Evolutionary conservation across 2,113 vertebrate species (phyloP), one percentile per base, ranked within the genome.

Genomic region (Stigmatopora nigra): DNA sequence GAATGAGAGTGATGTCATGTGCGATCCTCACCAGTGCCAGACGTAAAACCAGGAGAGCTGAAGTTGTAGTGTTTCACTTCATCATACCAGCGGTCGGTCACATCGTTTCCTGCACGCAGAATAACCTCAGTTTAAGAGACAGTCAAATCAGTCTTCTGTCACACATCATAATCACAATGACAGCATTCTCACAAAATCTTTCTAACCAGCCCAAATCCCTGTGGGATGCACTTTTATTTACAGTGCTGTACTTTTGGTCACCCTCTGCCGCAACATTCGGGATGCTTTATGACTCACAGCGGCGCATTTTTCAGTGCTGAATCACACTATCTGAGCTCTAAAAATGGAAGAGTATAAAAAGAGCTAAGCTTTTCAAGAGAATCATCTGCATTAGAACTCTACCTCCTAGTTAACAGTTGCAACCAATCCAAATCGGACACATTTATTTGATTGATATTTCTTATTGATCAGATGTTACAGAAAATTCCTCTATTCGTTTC

Each of bases 31-130:
- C 97, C 97, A 41, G 95, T 99, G 64, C 92, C 92, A 3, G 95
- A 95, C 75, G 94, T 93, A 86, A 99, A 99, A 56, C 96, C 96
- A 13, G 97, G 94, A 31, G 88, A 90, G 85, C 90, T 94, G 83
- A 96, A 99, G 86, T 93, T 97, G 83, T 99, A 99, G 77, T 92
- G 92, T 78, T 96, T 95, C 75, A 98, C 97, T 81, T 99, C 97
- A 79, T 89, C 91, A 77, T 99, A 99, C 97, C 97, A 99, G 73
- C 96, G 91, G 36, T 98, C 95, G 61, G 94, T 89, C 62, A 98
- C 94, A 68, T 99, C 96, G 71, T 92, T 92, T 64, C 96, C 97
- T 99, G 83, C 20, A 17, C 56, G 82, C 15, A 58, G 41, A 51
- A 45, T 38, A 11, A 56, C 25, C 31, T 69, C 47, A 63, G 35